Evolutionary conservation across 1,140 invertebrate genomes (phyloP).

Genomic region (Harpegnathos saltator): DNA sequence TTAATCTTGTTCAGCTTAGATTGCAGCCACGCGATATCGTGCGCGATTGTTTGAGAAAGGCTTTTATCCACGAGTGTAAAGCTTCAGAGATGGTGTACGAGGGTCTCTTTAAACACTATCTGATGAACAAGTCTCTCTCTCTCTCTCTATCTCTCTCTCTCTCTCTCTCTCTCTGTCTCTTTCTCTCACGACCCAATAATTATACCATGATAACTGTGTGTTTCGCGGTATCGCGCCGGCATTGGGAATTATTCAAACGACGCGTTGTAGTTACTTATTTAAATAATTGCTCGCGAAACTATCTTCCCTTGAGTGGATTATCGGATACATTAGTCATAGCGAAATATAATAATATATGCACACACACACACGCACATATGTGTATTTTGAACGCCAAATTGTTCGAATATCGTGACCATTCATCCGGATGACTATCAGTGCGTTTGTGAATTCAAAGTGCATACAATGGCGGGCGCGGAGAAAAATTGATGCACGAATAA

Average conservation of each 20-base stretch:
- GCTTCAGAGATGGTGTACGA: slow-evolving; percentile 3
- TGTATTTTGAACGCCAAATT: background rate
- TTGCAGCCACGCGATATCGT: slow-evolving; percentile 35
- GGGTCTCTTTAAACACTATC: slow-evolving; percentile 37
- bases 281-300: background rate
- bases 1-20: slow-evolving; percentile 43
- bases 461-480: background rate
- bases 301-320: too few relatives aligned
- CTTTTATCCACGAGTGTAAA: slow-evolving; percentile 24
- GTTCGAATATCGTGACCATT: background rate
- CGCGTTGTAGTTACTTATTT: background rate
- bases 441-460: background rate
- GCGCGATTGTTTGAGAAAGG: slow-evolving; percentile 14
- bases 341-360: too few relatives aligned
- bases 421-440: slow-evolving; percentile 3
- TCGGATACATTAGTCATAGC: too few relatives aligned
- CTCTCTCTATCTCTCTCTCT: too few relatives aligned
- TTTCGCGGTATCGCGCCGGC: background rate
- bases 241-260: background rate
- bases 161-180: too few relatives aligned
- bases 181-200: slow-evolving; percentile 19
- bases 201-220: slow-evolving; percentile 1
- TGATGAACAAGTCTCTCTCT: slow-evolving; percentile 18
- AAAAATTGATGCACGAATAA: slow-evolving; percentile 2
- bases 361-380: too few relatives aligned